These are phyloP conservation scores for Bedellia somnulentella DNA, from an alignment of 2,888 invertebrate genomes.

Conservation along the genomic window DNA sequence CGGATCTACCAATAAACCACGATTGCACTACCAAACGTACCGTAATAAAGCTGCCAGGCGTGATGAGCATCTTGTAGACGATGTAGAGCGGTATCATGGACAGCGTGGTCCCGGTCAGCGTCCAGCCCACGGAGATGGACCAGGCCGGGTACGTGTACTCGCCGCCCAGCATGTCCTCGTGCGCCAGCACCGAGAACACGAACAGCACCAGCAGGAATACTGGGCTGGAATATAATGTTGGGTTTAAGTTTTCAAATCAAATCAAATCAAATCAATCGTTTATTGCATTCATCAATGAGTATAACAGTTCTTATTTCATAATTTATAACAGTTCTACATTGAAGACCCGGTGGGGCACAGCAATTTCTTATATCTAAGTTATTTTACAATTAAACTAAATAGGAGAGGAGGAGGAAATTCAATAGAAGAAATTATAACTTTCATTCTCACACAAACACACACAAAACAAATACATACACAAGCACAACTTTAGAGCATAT, in stretches of 20 bases:
- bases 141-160: slow-evolving; percentile 77
- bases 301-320: too few relatives aligned
- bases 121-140: slow-evolving; percentile 81
- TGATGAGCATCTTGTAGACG: slow-evolving; percentile 72
- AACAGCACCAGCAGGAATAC: slow-evolving; percentile 83
- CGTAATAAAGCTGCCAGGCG: slow-evolving; percentile 59
- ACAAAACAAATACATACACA: too few relatives aligned
- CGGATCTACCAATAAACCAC: neutral
- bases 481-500: too few relatives aligned
- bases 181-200: slow-evolving; percentile 78
- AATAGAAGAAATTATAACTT: too few relatives aligned
- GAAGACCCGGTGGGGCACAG: too few relatives aligned
- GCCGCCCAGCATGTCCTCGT: slow-evolving; percentile 78
- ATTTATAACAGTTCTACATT: too few relatives aligned
- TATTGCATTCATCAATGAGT: too few relatives aligned
- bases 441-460: too few relatives aligned
- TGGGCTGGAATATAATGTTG: slow-evolving; percentile 56
- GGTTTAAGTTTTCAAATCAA: neutral
- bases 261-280: too few relatives aligned
- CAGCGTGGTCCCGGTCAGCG: slow-evolving; percentile 81
- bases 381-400: too few relatives aligned
- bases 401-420: too few relatives aligned
- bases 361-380: too few relatives aligned
- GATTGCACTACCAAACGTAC: slow-evolving; percentile 16
- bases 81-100: slow-evolving; percentile 85